These are phyloP conservation scores for Tipula unca DNA, from an alignment of 2,888 invertebrate genomes.

Conservation along the genomic window DNA sequence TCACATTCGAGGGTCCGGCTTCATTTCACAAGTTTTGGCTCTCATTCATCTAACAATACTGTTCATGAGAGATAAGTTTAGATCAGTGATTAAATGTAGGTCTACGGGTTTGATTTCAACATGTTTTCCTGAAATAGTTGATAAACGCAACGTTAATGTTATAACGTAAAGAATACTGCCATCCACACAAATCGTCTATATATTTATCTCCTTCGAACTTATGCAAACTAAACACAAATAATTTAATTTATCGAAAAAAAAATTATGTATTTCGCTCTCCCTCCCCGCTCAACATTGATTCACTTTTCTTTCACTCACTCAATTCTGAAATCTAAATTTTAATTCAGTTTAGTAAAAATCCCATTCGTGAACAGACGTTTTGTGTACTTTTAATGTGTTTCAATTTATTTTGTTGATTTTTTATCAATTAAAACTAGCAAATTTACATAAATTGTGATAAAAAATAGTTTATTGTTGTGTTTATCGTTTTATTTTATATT, in stretches of 20 bases:
- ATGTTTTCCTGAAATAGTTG: neutral
- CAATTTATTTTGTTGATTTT: neutral
- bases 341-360: neutral
- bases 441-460: neutral
- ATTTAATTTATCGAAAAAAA: neutral
- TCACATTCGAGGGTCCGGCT: too few species aligned
- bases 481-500: neutral
- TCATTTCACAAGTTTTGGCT: too few species aligned
- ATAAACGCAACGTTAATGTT: neutral
- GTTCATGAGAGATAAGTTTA: too few species aligned
- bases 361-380: neutral
- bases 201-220: neutral
- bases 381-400: neutral
- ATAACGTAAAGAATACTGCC: neutral
- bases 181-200: neutral
- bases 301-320: neutral
- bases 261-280: too few species aligned
- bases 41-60: too few species aligned
- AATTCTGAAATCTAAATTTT: neutral
- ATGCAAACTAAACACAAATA: neutral
- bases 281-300: neutral
- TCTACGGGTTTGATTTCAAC: too few species aligned
- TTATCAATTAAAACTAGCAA: neutral
- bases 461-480: neutral
- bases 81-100: too few species aligned